Base-by-base conservation (phyloP, 2,888 invertebrate genomes). In the Agelastica alni region DNA sequence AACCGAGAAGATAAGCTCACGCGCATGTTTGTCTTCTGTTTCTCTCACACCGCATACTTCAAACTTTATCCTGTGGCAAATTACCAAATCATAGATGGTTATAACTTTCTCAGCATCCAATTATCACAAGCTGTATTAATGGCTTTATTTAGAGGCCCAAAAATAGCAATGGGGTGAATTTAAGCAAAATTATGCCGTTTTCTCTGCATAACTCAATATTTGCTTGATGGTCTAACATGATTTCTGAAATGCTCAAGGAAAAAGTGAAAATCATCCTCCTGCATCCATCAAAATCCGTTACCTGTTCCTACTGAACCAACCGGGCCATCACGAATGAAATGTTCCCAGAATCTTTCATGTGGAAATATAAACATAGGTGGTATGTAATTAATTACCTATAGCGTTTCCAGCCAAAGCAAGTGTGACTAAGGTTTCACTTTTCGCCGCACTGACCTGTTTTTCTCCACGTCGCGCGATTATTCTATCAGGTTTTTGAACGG, bases 391-490 rank as follows among this genome's bases (percentile, higher is more conserved):
- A 18, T 39, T 39, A 17, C 18, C 39, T 16, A 20, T 10, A 32
- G 51, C 34, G 17, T 37, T 44, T n/a, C 44, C 44, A 44, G 28
- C 51, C 4, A 34, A 34, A 28, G 30, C 44, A 4, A 41, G 9
- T 4, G 42, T 49, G 4, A 32, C 49, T 10, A 36, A 36, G 17
- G 14, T 36, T 28, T 16, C 51, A 14, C 36, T 43, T 41, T 51
- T 44, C 16, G 39, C 47, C 32, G 41, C 31, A 49, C 31, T 41
- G 41, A 36, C 44, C 34, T 51, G 51, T 44, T 51, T 51, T 44
- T 44, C 32, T 28, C 28, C 44, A 28, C 51, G 43, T 36, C 28
- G 36, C 5, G 52, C 37, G 4, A 51, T 36, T 36, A 51, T 9
- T 39, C 12, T 30, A 26, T 36, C 34, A 36, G 51, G 37, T 12